phyloP scores from a whole-genome alignment of 2,797 vertebrate genomes.

The Numenius phaeopus region DNA sequence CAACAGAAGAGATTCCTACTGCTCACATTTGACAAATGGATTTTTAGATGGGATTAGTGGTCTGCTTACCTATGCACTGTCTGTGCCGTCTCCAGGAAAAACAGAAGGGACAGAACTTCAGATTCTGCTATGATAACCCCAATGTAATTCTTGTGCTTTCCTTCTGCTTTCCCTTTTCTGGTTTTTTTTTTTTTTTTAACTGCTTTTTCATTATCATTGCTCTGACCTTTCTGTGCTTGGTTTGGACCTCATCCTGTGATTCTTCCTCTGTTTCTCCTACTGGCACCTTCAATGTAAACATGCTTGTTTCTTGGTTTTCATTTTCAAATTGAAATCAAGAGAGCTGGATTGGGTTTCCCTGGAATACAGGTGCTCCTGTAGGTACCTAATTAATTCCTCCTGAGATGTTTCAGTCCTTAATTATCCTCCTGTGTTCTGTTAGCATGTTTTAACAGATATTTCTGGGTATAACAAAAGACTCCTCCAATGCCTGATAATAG shows the following conservation, averaged over 20 bases:
- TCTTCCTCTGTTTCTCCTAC: background rate
- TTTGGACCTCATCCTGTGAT: background rate
- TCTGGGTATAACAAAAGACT: background rate
- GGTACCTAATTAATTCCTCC: background rate
- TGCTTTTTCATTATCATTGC: background rate
- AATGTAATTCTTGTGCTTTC: background rate
- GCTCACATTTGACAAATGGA: background rate
- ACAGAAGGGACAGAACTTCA: background rate
- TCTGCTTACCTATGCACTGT: conserved; percentile 5
- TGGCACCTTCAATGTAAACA: background rate
- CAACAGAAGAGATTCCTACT: background rate
- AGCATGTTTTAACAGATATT: background rate
- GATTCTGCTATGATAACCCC: conserved; percentile 1
- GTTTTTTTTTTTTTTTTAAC: background rate
- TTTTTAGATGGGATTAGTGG: conserved; percentile 19
- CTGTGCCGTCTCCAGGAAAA: background rate
- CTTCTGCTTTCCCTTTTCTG: background rate
- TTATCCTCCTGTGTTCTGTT: background rate
- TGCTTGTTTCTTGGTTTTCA: fast-evolving
- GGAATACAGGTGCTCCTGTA: background rate
- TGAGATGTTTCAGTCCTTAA: background rate
- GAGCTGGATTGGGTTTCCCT: background rate
- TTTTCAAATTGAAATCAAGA: background rate
- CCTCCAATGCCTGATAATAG: fast-evolving
- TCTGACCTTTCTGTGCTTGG: background rate